These are phyloP conservation scores for Bradysia coprophila DNA, from an alignment of 1,140 invertebrate genomes.

Conservation along the genomic window DNA sequence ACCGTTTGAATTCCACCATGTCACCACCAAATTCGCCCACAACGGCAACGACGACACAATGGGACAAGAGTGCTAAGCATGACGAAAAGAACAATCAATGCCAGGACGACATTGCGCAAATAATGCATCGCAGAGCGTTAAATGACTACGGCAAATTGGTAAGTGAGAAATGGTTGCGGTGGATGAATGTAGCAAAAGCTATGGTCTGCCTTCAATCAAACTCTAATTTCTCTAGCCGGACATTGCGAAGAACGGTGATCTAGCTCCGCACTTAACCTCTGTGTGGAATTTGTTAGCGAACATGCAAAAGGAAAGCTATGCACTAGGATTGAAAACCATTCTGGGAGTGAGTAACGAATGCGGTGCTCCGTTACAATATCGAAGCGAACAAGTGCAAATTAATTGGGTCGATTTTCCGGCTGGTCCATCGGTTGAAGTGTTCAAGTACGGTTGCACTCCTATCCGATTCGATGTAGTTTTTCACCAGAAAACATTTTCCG, in stretches of 20 bases:
- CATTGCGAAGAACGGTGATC: slow-evolving; percentile 42
- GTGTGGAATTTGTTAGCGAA: slow-evolving; percentile 43
- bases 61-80: too few species aligned
- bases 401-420: slow-evolving; percentile 3
- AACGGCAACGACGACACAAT: not conserved
- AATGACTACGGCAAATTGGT: slow-evolving; percentile 63
- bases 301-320: slow-evolving; percentile 9
- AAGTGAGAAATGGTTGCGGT: too few species aligned
- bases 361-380: slow-evolving; percentile 38
- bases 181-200: not conserved
- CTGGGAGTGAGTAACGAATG: slow-evolving; percentile 48
- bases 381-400: not conserved
- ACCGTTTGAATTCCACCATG: not conserved
- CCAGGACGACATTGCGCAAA: slow-evolving; percentile 49
- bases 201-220: too few species aligned
- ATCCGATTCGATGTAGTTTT: not conserved
- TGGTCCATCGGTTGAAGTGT: slow-evolving; percentile 13
- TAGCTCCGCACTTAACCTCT: slow-evolving; percentile 40
- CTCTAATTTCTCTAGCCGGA: too few species aligned
- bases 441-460: not conserved
- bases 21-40: slow-evolving; percentile 1
- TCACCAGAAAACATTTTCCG: not conserved
- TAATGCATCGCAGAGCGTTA: slow-evolving; percentile 50
- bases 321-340: slow-evolving; percentile 15
- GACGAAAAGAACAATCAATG: too few species aligned